Conservation (phyloP, 2,888 invertebrate genomes). For the Sepiola atlantica region DNA sequence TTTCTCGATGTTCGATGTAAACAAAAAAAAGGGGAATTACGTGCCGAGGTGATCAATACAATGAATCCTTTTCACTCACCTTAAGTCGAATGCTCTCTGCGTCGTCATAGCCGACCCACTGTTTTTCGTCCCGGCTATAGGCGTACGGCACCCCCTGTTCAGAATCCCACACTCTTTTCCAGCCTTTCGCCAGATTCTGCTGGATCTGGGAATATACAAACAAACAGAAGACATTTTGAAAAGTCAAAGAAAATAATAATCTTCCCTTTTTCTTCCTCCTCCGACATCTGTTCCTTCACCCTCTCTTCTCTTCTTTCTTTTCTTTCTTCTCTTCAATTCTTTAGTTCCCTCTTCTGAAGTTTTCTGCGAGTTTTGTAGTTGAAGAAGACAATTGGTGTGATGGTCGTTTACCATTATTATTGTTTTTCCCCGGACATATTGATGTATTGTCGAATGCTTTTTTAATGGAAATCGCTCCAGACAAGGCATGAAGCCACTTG, state of each 20-base stretch:
- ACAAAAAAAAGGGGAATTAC: too few species aligned
- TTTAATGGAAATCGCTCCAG: too few species aligned
- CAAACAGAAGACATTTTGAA: neutral
- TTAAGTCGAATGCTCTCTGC: conserved; percentile 54
- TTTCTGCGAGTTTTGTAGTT: too few species aligned
- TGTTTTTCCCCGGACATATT: too few species aligned
- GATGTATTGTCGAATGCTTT: too few species aligned
- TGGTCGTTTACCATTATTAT: too few species aligned
- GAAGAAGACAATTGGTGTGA: too few species aligned
- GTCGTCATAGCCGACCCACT: conserved; percentile 61
- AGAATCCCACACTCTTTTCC: conserved; percentile 57
- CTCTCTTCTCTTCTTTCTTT: too few species aligned
- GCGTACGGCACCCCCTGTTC: conserved; percentile 76
- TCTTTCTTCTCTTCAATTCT: too few species aligned
- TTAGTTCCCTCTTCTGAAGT: too few species aligned
- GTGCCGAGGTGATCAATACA: neutral
- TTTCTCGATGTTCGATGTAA: too few species aligned
- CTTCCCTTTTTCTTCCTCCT: neutral
- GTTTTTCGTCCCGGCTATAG: conserved; percentile 52
- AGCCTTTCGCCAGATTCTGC: conserved; percentile 49
- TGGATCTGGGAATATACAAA: conserved; percentile 49
- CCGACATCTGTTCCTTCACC: neutral
- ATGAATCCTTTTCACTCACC: conserved; percentile 48
- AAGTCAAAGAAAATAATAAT: neutral
- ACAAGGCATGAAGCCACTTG: too few species aligned